Evolutionary conservation across 2,888 invertebrate species (phyloP), one percentile per base, ranked within the genome.

Genomic region (Heliconius ethilla): DNA sequence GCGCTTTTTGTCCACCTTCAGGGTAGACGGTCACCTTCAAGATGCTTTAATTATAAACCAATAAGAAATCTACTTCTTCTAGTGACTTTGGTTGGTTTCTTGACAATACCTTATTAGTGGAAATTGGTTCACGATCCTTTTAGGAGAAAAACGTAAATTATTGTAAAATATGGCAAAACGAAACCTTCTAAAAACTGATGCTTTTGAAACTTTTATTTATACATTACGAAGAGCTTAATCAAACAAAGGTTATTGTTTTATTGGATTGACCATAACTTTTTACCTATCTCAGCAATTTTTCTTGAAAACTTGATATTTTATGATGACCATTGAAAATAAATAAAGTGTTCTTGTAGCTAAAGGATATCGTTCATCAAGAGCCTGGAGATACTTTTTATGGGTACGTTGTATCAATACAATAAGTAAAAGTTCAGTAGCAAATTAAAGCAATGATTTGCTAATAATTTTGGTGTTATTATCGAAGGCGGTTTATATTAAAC

Each of bases 1-100:
- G 81, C 80, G 79, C 84, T 94, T 94, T 93, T 94, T 93, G 87
- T 87, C 83, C 76, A 84, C 84, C 84, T 87, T 88, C 85, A 88
- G 87, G 87, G 88, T 89, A 90, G 90, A 88, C 90, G 93, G 94
- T 94, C 94, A 94, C 94, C 94, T 94, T 93, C 90, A 91, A 85
- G 85, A 86, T 86, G 87, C 89, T 91, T 91, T 92, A 93, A 93
- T 93, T 92, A 89, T 91, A 87, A 89, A 89, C 89, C 91, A 89
- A 91, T 91, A 92, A 92, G 90, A 93, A 93, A 89, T 87, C 79
- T 82, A 79, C 86, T 87, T 88, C 87, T 89, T 87, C 86, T 86
- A 86, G 85, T 85, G 86, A 84, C 84, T 85, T 85, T 84, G 85
- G 84, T 84, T 79, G 75, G 79, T 75, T 78, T 83, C 84, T 85